Evolutionary conservation across 2,888 invertebrate species (phyloP).

Genomic region (Acronicta leporina): DNA sequence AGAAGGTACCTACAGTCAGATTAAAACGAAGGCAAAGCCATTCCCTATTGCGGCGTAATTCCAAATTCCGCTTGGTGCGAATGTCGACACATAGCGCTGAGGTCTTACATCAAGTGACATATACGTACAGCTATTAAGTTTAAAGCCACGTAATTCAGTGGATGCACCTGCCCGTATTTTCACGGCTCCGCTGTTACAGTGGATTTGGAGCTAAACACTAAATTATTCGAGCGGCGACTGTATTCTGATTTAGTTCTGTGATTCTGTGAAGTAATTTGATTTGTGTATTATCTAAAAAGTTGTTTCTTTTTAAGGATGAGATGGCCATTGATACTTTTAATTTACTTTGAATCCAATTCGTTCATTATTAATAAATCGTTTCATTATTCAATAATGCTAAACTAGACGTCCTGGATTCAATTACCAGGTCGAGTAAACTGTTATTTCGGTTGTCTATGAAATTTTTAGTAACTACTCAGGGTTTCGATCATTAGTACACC

Average conservation of each 20-base stretch:
- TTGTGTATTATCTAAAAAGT: slow-evolving; percentile 29
- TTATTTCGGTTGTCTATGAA: too few relatives aligned
- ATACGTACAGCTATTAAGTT: slow-evolving; percentile 69
- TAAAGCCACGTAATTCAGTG: slow-evolving; percentile 71
- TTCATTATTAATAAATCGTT: too few relatives aligned
- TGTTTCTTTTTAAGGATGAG: neutral
- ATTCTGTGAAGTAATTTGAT: slow-evolving; percentile 40
- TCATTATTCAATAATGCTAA: too few relatives aligned
- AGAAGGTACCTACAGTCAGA: slow-evolving; percentile 51
- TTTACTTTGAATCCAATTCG: too few relatives aligned
- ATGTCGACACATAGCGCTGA: slow-evolving; percentile 62
- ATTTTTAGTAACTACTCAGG: too few relatives aligned
- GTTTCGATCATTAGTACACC: too few relatives aligned
- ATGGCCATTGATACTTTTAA: too few relatives aligned
- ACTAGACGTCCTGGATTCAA: too few relatives aligned
- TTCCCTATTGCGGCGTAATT: slow-evolving; percentile 66
- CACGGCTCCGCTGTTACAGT: slow-evolving; percentile 61
- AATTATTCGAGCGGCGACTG: slow-evolving; percentile 61
- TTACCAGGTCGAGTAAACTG: too few relatives aligned
- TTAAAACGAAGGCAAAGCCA: slow-evolving; percentile 62
- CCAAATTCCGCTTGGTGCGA: slow-evolving; percentile 64
- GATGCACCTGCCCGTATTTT: slow-evolving; percentile 77
- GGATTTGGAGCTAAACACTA: slow-evolving; percentile 57
- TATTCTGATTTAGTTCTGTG: slow-evolving; percentile 50
- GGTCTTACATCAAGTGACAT: slow-evolving; percentile 62